Evolutionary conservation across 1,140 invertebrate species (phyloP).

Genomic region (Psix sp.): DNA sequence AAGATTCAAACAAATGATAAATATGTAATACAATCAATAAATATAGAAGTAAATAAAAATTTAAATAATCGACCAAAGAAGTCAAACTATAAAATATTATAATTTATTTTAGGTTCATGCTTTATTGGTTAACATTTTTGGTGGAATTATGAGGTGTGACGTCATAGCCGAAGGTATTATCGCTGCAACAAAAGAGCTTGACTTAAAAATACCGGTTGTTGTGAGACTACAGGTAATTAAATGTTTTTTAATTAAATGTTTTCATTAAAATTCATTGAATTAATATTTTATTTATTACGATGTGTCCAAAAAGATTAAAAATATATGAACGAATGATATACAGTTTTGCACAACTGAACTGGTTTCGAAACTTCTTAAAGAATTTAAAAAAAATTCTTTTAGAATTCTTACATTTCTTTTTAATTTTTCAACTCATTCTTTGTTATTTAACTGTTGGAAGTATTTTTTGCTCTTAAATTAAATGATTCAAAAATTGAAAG

Average conservation of each 20-base stretch:
- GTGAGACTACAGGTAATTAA: conserved; percentile 92
- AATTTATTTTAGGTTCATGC: conserved; percentile 75
- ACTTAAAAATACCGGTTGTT: conserved; percentile 92
- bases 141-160: conserved; percentile 99
- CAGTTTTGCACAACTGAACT: no score
- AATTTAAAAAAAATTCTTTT: conserved; percentile 10
- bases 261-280: background rate
- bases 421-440: no score
- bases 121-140: conserved; percentile 99
- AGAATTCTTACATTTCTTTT: conserved; percentile 15
- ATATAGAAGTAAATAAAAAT: background rate
- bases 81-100: conserved; percentile 2
- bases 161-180: conserved; percentile 98
- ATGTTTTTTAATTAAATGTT: background rate
- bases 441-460: no score
- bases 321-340: no score
- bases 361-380: no score
- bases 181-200: conserved; percentile 89
- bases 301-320: no score
- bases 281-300: no score
- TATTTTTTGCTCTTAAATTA: no score
- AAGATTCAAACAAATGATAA: conserved; percentile 72
- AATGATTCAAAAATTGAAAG: no score
- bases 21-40: background rate
- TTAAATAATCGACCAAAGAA: no score